Evolutionary conservation across 2,888 invertebrate species (phyloP).

Genomic region (Drosophila tripunctata): DNA sequence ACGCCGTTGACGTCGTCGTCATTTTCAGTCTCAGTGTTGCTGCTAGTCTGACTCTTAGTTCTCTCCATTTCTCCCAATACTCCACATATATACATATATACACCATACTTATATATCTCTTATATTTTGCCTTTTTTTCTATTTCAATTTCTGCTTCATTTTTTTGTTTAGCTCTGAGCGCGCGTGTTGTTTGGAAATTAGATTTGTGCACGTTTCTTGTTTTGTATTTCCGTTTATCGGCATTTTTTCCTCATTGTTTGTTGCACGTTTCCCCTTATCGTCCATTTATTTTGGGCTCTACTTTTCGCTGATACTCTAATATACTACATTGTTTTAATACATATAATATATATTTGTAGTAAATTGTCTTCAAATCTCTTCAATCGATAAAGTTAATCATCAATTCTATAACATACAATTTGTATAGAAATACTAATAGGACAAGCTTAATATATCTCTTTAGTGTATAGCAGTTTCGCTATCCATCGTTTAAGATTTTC

Average conservation of each 20-base stretch:
- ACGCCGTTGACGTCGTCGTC: conserved; percentile 55
- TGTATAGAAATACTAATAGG: too few relatives aligned
- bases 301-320: not conserved
- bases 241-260: conserved; percentile 43
- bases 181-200: conserved; percentile 77
- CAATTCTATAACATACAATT: too few relatives aligned
- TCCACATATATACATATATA: not conserved
- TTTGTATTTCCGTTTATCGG: conserved; percentile 73
- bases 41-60: conserved; percentile 27
- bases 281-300: conserved; percentile 17
- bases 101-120: not conserved
- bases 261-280: conserved; percentile 13
- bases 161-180: conserved; percentile 46
- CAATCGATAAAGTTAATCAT: too few relatives aligned
- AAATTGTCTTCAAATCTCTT: too few relatives aligned
- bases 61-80: conserved; percentile 17
- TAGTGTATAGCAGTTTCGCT: too few relatives aligned
- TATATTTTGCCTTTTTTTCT: not conserved
- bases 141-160: conserved; percentile 14
- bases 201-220: conserved; percentile 78
- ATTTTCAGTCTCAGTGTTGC: conserved; percentile 35
- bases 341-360: too few relatives aligned
- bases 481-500: too few relatives aligned
- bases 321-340: not conserved
- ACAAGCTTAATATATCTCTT: too few relatives aligned